phyloP scores from a whole-genome alignment of 2,113 vertebrate species.

The Gambusia holbrooki region DNA sequence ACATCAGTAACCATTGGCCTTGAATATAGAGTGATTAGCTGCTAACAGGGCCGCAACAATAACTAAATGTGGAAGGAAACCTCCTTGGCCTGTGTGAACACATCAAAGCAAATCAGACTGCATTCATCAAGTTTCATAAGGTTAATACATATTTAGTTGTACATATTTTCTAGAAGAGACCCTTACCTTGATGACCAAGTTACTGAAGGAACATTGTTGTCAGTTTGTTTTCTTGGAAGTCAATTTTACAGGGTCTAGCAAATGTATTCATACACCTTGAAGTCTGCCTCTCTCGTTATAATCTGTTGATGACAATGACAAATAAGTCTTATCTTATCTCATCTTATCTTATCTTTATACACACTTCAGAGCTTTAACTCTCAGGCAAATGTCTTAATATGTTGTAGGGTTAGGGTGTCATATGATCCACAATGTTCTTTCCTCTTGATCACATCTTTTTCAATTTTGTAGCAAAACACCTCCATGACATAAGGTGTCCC shows the following conservation, averaged over 20 bases:
- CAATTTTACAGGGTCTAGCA: neutral
- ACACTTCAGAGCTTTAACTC: too few species aligned
- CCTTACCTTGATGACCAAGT: neutral
- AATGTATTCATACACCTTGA: neutral
- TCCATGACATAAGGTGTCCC: too few species aligned
- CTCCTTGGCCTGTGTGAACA: neutral
- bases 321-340: too few species aligned
- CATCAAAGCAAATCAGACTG: constrained; percentile 11
- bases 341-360: too few species aligned
- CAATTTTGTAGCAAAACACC: too few species aligned
- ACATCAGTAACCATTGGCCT: neutral
- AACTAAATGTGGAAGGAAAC: neutral
- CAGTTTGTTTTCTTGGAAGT: neutral
- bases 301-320: too few species aligned
- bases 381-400: too few species aligned
- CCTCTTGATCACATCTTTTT: too few species aligned
- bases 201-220: neutral
- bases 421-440: too few species aligned
- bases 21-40: neutral
- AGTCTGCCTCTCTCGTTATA: too few species aligned
- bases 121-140: constrained; percentile 2
- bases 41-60: neutral
- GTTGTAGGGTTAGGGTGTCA: too few species aligned
- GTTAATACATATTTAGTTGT: neutral
- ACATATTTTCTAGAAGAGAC: constrained; percentile 9